Percentiles rank a stretch among this genome's conserved stretches.
Conservation (phyloP, 1,140 invertebrate species). For the Cephus cinctus region DNA sequence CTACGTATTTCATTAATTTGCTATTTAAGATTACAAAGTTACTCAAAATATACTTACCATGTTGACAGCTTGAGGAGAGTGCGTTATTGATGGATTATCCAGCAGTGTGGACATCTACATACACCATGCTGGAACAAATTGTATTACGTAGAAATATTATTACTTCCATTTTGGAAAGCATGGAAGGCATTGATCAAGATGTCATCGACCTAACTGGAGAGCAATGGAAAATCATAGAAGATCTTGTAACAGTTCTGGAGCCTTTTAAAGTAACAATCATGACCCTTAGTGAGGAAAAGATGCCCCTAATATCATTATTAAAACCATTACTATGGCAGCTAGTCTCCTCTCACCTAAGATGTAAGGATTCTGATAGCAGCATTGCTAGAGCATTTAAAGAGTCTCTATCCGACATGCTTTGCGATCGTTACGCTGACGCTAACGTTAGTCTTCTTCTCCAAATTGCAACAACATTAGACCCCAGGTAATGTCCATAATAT, state of each 20-base stretch:
- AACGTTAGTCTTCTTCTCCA: constrained; percentile 52
- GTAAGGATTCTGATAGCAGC: constrained; percentile 48
- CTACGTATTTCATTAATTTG: too few species aligned
- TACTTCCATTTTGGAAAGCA: constrained; percentile 38
- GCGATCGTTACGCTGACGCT: constrained; percentile 49
- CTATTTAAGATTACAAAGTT: too few species aligned
- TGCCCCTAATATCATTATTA: constrained; percentile 56
- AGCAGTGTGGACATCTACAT: constrained; percentile 56
- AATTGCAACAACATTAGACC: constrained; percentile 58
- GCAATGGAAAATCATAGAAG: constrained; percentile 55
- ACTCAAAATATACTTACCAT: too few species aligned
- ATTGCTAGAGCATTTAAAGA: constrained; percentile 48
- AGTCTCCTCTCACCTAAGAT: constrained; percentile 54
- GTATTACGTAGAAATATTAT: constrained; percentile 43
- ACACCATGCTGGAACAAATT: constrained; percentile 57
- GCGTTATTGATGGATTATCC: constrained; percentile 51
- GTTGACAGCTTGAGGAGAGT: constrained; percentile 51
- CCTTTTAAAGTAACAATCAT: constrained; percentile 60
- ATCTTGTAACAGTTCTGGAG: constrained; percentile 54
- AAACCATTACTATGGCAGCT: constrained; percentile 59
- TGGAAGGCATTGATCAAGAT: constrained; percentile 41
- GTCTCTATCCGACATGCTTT: constrained; percentile 50
- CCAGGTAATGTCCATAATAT: constrained; percentile 48
- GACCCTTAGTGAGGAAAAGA: constrained; percentile 59
- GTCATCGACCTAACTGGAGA: constrained; percentile 41